These are phyloP conservation scores for Panorpa germanica DNA, from an alignment of 2,888 invertebrate genomes.

Conservation along the genomic window DNA sequence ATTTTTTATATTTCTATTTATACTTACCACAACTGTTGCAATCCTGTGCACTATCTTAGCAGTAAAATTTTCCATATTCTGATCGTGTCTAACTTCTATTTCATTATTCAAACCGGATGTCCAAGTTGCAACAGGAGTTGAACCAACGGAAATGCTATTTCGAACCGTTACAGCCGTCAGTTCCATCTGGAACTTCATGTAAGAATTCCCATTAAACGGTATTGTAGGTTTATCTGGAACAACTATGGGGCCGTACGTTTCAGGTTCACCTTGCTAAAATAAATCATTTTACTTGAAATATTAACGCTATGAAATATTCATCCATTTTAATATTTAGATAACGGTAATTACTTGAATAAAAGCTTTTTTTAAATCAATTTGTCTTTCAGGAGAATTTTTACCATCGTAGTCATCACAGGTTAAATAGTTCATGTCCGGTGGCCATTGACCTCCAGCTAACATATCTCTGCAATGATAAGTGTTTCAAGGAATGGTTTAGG, in stretches of 20 bases:
- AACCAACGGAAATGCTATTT: constrained; percentile 52
- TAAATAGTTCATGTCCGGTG: constrained; percentile 49
- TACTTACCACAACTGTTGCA: constrained; percentile 61
- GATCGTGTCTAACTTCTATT: constrained; percentile 41
- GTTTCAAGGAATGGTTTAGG: background rate
- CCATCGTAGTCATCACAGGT: constrained; percentile 65
- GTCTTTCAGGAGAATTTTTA: constrained; percentile 52
- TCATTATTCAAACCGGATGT: constrained; percentile 51
- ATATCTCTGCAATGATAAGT: constrained; percentile 34
- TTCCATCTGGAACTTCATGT: constrained; percentile 56
- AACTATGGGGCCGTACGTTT: constrained; percentile 48
- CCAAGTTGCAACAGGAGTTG: constrained; percentile 56
- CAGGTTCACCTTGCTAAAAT: constrained; percentile 35
- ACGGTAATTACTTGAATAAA: no score
- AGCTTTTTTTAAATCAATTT: constrained; percentile 49
- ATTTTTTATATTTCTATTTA: no score
- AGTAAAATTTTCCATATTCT: constrained; percentile 51
- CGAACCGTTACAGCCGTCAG: constrained; percentile 50
- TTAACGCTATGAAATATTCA: background rate
- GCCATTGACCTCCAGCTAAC: constrained; percentile 53
- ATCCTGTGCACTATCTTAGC: constrained; percentile 74
- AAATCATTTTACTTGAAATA: constrained; percentile 6
- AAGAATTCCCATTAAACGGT: constrained; percentile 46
- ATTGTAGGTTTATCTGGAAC: constrained; percentile 37
- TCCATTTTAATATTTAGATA: no score